Conservation (phyloP, 2,888 invertebrate species). For the Sisyra nigra region DNA sequence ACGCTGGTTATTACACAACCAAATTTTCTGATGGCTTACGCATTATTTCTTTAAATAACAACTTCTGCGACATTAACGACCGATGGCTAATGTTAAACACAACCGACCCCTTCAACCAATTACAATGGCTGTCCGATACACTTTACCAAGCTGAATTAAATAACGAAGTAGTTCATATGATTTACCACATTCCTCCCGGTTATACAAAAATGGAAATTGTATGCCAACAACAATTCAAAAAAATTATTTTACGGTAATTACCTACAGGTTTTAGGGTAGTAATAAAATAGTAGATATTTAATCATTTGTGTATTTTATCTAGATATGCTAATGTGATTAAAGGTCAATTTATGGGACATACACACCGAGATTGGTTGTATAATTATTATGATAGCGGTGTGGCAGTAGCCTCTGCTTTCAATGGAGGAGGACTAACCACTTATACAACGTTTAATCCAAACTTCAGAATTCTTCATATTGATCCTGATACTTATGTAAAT, state of each 20-base stretch:
- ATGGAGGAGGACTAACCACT: too few relatives aligned
- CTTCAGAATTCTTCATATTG: too few relatives aligned
- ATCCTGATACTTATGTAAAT: too few relatives aligned
- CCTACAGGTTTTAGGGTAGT: too few relatives aligned
- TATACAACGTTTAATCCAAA: too few relatives aligned
- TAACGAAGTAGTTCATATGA: constrained; percentile 37
- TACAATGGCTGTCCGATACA: constrained; percentile 66
- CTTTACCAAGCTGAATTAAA: constrained; percentile 54
- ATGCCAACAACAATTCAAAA: constrained; percentile 55
- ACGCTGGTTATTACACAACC: constrained; percentile 65
- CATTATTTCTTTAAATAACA: constrained; percentile 65
- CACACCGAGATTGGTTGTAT: constrained; percentile 13
- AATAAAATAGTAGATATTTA: too few relatives aligned
- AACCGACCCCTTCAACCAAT: constrained; percentile 54
- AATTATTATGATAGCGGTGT: too few relatives aligned
- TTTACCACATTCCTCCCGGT: constrained; percentile 22
- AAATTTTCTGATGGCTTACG: constrained; percentile 49
- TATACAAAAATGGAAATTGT: constrained; percentile 43
- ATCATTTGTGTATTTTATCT: background rate
- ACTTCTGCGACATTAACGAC: constrained; percentile 57
- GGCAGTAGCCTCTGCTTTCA: too few relatives aligned
- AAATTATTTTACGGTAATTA: constrained; percentile 17
- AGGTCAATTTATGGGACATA: constrained; percentile 1
- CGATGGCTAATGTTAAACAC: constrained; percentile 40
- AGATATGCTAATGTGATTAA: constrained; percentile 4